Base-by-base conservation (phyloP, 23 tunicate species). In the Ciona savignyi region DNA sequence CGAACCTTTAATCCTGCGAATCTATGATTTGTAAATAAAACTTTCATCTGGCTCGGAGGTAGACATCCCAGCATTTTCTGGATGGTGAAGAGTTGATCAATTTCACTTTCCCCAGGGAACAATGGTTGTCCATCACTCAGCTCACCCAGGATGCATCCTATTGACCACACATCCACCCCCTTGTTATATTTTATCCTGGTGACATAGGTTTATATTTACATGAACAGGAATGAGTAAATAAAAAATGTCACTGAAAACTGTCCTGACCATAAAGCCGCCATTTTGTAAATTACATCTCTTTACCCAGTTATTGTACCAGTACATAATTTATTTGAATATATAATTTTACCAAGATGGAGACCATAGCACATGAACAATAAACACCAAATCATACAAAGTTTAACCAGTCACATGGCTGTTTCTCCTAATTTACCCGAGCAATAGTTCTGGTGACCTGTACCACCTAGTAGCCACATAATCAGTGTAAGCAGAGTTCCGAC, bases 141-240 rank as follows among this genome's bases (percentile, higher is more conserved):
- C 72, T 94, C 99, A 11, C 95, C 99, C 35, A 94, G 63, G 1
- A 94, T 94, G 72, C 99, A 94, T 21, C 99, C 99, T 24, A 94
- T 94, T 68, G 99, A 94, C 99, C 99, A 94, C 4, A 94, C 86
- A 73, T 94, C 99, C 3, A 94, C 99, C 15, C 96, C 95, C 61
- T 83, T 79, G 83, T 79, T 90, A 63, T 94, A 94, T 72, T 83
- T 86, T 34, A 78, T 32, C 25, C 99, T 87, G 74, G 31, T 33
- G 26, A 74, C 31, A 79, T 49, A 49, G 15, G 61, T 15, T 49
- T 49, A n/a, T n/a, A n/a, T n/a, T n/a, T n/a, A n/a, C n/a, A n/a
- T n/a, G n/a, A n/a, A n/a, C n/a, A n/a, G n/a, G n/a, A n/a, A n/a
- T n/a, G n/a, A n/a, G n/a, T n/a, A n/a, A n/a, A n/a, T n/a, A n/a